phyloP scores from a whole-genome alignment of 1,140 invertebrate genomes.

The Andrena cerasifolii region DNA sequence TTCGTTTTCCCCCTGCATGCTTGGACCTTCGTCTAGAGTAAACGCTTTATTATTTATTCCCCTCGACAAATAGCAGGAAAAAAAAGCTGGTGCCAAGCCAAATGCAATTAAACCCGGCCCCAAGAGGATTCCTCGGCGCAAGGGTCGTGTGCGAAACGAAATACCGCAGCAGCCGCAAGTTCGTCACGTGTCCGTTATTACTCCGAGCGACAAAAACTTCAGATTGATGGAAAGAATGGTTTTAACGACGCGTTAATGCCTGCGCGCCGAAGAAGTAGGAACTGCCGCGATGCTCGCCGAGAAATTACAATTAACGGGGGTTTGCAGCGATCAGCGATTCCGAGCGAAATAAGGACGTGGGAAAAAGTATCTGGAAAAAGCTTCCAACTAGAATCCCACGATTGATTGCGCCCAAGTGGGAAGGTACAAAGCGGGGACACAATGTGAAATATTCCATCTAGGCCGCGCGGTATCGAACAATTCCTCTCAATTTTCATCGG shows the following conservation, averaged over 20 bases:
- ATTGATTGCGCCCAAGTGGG: slow-evolving; percentile 1
- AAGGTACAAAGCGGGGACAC: not conserved
- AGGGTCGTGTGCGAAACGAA: too few species aligned
- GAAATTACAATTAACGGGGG: slow-evolving; percentile 35
- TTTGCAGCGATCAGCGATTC: too few species aligned
- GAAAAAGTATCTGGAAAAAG: not conserved
- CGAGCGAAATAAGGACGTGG: not conserved
- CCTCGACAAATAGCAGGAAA: too few species aligned
- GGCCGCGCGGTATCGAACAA: not conserved
- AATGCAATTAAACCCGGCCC: not conserved
- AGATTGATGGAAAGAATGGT: not conserved
- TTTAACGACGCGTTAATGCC: not conserved
- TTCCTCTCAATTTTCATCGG: slow-evolving; percentile 41
- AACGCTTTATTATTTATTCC: not conserved
- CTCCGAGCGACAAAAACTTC: not conserved
- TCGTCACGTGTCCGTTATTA: not conserved
- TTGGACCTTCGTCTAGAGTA: not conserved
- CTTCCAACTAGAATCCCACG: not conserved
- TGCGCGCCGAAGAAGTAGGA: not conserved
- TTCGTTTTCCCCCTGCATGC: not conserved
- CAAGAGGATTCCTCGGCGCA: not conserved
- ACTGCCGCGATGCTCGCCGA: too few species aligned
- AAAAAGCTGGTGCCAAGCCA: too few species aligned
- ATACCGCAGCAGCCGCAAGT: too few species aligned
- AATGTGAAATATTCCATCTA: slow-evolving; percentile 32